Evolutionary conservation across 2,888 invertebrate species (phyloP).

Genomic region (Tetheella fluctuosa): DNA sequence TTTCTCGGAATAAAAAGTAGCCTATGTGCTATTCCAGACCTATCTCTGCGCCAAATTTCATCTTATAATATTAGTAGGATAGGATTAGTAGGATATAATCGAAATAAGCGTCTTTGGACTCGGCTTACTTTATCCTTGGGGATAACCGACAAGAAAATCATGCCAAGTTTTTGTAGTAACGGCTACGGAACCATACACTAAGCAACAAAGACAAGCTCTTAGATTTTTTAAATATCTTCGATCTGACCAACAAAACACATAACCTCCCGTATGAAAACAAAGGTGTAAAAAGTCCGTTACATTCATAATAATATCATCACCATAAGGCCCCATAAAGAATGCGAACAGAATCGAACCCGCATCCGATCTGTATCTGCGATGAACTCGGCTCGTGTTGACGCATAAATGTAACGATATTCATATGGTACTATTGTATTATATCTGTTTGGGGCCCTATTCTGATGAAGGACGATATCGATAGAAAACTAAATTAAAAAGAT

Average conservation of each 20-base stretch:
- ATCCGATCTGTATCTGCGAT: constrained; percentile 70
- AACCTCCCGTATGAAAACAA: constrained; percentile 28
- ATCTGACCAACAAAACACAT: background rate
- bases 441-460: constrained; percentile 46
- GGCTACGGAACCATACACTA: too few relatives aligned
- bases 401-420: constrained; percentile 61
- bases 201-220: background rate
- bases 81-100: too few relatives aligned
- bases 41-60: too few relatives aligned
- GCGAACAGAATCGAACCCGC: constrained; percentile 67
- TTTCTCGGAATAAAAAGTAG: too few relatives aligned
- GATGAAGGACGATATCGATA: background rate
- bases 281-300: constrained; percentile 47
- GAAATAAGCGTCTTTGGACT: too few relatives aligned
- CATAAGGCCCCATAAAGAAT: constrained; percentile 36
- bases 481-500: background rate
- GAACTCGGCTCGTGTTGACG: constrained; percentile 63
- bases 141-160: too few relatives aligned
- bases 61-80: too few relatives aligned
- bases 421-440: constrained; percentile 34
- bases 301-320: constrained; percentile 40
- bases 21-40: too few relatives aligned
- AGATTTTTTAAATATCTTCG: background rate
- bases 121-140: too few relatives aligned
- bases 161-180: too few relatives aligned